Conservation (phyloP, 2,113 vertebrate genomes). For the Myanophis thanlyinensis region DNA sequence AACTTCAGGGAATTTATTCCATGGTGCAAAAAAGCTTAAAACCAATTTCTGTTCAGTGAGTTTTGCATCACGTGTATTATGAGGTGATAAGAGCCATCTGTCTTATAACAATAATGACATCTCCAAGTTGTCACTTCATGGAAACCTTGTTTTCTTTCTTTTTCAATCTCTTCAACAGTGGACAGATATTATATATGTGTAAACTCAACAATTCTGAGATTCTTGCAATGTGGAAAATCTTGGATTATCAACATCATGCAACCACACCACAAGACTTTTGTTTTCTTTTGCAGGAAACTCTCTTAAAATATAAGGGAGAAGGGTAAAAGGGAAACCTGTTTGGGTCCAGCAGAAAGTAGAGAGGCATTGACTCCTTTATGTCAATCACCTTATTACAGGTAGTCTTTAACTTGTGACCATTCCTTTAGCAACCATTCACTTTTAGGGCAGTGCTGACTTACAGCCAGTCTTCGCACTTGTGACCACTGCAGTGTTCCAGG, state of each 20-base stretch:
- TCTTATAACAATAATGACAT: not conserved
- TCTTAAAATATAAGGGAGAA: not conserved
- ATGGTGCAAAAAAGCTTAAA: not conserved
- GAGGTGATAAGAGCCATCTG: not conserved
- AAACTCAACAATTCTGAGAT: not conserved
- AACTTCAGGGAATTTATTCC: accelerated
- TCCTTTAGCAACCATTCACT: not conserved
- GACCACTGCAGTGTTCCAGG: not conserved
- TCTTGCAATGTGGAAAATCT: not conserved
- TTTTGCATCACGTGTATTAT: accelerated
- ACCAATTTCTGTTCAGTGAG: not conserved
- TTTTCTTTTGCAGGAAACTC: not conserved
- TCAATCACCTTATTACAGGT: not conserved
- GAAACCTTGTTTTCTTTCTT: not conserved
- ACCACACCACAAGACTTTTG: not conserved
- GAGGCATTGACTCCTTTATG: not conserved
- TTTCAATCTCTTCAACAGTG: accelerated
- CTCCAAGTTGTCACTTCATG: not conserved
- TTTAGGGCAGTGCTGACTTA: not conserved
- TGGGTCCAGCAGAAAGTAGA: not conserved
- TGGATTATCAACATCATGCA: not conserved
- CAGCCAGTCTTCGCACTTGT: not conserved
- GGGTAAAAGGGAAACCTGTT: not conserved
- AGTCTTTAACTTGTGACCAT: not conserved
- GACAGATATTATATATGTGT: not conserved